A percentile compares a stretch with the other conserved stretches of the same genome.
Conservation (phyloP, 1,140 invertebrate genomes). For the Drosophila hydei region DNA sequence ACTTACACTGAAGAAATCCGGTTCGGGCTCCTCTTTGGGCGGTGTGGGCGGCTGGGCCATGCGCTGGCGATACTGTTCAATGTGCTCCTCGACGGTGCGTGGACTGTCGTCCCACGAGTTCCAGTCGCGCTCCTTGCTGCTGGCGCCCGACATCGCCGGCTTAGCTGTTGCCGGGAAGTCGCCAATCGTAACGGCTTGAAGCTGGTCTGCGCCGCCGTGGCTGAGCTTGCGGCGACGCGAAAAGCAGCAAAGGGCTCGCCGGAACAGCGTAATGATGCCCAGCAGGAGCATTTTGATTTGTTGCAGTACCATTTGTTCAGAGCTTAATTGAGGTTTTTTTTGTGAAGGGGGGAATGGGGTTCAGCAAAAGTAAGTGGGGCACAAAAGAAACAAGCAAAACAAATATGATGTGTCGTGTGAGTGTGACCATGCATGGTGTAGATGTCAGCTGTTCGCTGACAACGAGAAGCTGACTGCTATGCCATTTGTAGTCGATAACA, state of each 20-base stretch:
- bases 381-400: conserved; percentile 51
- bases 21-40: conserved; percentile 70
- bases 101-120: conserved; percentile 83
- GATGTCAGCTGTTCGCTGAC: conserved; percentile 25
- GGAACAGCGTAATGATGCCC: conserved; percentile 69
- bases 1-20: conserved; percentile 81
- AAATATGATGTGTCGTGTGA: conserved; percentile 42
- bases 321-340: neutral
- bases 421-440: conserved; percentile 22
- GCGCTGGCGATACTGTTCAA: conserved; percentile 81
- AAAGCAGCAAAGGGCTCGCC: conserved; percentile 81
- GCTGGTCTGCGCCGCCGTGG: conserved; percentile 45
- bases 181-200: conserved; percentile 66
- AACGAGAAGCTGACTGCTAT: conserved; percentile 11
- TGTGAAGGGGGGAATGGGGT: conserved; percentile 4
- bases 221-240: conserved; percentile 74
- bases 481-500: neutral
- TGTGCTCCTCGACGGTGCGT: conserved; percentile 80
- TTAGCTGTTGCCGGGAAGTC: conserved; percentile 42
- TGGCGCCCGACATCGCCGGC: neutral
- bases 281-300: conserved; percentile 78
- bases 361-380: conserved; percentile 32
- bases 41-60: conserved; percentile 78
- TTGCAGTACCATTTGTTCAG: conserved; percentile 62
- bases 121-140: conserved; percentile 72